Conservation (phyloP, 2,113 vertebrate genomes). For the Ochotona curzoniae region DNA sequence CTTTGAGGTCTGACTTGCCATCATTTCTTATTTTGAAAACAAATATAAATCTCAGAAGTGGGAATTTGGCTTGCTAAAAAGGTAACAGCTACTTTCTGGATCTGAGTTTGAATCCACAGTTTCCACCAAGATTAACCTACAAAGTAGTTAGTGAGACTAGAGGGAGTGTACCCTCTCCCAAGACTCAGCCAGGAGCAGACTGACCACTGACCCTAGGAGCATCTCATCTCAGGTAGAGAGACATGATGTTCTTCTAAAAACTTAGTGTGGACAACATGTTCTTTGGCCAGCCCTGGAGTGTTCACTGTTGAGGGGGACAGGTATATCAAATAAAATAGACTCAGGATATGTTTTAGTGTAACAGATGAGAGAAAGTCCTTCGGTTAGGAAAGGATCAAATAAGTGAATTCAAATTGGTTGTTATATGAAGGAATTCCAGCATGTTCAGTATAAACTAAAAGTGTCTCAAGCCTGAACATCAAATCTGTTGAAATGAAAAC, state of each 20-base stretch:
- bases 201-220: neutral
- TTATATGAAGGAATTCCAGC: constrained; percentile 19
- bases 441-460: neutral
- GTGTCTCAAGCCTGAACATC: neutral
- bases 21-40: constrained; percentile 41
- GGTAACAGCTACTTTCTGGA: neutral
- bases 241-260: neutral
- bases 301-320: neutral
- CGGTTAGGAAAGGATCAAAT: constrained; percentile 27
- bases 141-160: neutral
- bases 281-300: neutral
- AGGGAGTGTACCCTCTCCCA: neutral
- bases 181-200: neutral
- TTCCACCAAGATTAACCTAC: neutral
- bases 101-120: neutral
- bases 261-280: neutral
- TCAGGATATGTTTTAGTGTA: neutral
- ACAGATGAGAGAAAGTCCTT: neutral
- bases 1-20: neutral
- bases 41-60: neutral
- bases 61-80: constrained; percentile 46
- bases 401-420: neutral
- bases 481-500: constrained; percentile 43
- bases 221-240: neutral
- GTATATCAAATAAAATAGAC: neutral